Evolutionary conservation across 2,797 vertebrate genomes (phyloP), one percentile per base, ranked within the genome.

Genomic region (Pogonophryne albipinna): DNA sequence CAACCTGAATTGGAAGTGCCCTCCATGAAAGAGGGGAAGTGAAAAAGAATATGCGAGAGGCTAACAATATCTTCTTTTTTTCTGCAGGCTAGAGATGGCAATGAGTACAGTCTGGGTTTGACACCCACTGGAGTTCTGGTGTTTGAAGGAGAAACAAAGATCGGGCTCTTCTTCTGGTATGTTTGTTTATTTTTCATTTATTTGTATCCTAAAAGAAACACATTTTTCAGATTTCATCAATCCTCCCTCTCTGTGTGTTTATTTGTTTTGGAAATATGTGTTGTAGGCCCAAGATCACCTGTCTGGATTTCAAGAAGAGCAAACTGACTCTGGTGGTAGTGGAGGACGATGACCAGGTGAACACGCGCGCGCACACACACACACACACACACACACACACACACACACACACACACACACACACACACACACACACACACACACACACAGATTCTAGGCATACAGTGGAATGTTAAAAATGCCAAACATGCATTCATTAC

Each of bases 81-180:
- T 9, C 60, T 84, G 23, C 94, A 99, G 98, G 98, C 97, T 74
- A 95, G 98, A 89, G 98, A 99, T 3, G 98, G 97, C 70, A 99
- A 99, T 85, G 98, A 99, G 91, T 99, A 99, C 91, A 98, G 97
- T 89, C 93, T 99, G 85, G 98, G 98, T 83, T 91, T 99, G 80
- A 99, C 98, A 44, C 98, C 98, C 58, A 99, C 98, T 11, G 98
- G 98, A 88, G 98, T 99, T 77, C 95, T 99, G 81, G 98, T 99
- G 64, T 99, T 99, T 91, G 98, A 99, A 94, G 98, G 98, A 81
- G 92, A 98, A 76, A 97, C 97, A 46, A 99, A 99, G 93, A 99
- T 99, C 56, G 98, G 98, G 60, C 96, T 99, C 69, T 99, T 99
- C 91, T 99, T 99, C 93, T 99, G 98, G 98, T 98, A 92, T 93